phyloP scores from a whole-genome alignment of 1,140 invertebrate genomes.

The Hestina assimilis region DNA sequence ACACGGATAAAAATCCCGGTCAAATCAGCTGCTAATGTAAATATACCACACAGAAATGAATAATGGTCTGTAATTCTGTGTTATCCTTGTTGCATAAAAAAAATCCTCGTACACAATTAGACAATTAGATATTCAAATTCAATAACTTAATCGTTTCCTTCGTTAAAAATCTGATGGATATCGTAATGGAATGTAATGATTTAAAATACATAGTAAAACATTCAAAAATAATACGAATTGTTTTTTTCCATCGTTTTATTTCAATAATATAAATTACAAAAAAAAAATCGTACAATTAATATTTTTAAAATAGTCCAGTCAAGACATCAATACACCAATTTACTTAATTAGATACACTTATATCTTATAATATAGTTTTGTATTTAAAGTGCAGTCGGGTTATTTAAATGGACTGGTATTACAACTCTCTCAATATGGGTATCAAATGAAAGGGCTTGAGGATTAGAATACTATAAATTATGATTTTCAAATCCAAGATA shows the following conservation, averaged over 20 bases:
- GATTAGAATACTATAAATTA: conserved; percentile 1
- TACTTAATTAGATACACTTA: conserved; percentile 8
- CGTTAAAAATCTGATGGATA: too few species aligned
- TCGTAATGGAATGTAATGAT: background rate
- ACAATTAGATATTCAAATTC: too few species aligned
- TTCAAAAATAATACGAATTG: too few species aligned
- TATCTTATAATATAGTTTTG: background rate
- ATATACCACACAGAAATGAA: too few species aligned
- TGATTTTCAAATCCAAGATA: conserved; percentile 2
- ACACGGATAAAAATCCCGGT: too few species aligned
- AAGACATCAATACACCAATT: conserved; percentile 38
- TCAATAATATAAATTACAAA: conserved; percentile 50
- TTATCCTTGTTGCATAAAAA: too few species aligned
- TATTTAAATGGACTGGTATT: conserved; percentile 2
- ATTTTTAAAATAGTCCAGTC: conserved; percentile 40
- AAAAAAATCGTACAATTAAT: conserved; percentile 36
- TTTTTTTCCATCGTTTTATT: conserved; percentile 32
- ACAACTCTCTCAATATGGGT: background rate
- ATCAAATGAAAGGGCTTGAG: background rate
- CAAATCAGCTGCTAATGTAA: too few species aligned
- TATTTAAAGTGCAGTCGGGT: background rate
- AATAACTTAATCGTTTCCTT: too few species aligned
- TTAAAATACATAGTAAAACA: background rate
- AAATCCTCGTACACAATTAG: too few species aligned
- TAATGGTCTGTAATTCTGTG: too few species aligned